These are phyloP conservation scores for Epirrhoe alternata DNA, from an alignment of 2,888 invertebrate genomes.

Conservation along the genomic window DNA sequence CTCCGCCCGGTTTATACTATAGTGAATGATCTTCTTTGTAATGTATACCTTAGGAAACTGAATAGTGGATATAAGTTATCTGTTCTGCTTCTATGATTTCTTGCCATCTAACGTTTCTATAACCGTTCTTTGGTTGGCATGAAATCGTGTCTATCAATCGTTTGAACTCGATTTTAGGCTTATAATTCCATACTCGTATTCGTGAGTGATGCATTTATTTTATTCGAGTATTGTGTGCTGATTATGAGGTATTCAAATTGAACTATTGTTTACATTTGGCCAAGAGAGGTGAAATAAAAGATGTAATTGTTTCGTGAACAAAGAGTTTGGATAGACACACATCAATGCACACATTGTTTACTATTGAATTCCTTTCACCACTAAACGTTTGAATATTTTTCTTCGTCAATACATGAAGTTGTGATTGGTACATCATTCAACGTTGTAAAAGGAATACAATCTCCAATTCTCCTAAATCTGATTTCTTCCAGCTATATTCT, in stretches of 20 bases:
- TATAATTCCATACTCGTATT: neutral
- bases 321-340: slow-evolving; percentile 22
- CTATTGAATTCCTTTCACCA: neutral
- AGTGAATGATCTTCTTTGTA: slow-evolving; percentile 17
- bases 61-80: slow-evolving; percentile 35
- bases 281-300: slow-evolving; percentile 25
- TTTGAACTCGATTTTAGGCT: too few relatives aligned
- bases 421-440: neutral
- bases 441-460: neutral
- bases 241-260: neutral
- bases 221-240: slow-evolving; percentile 4
- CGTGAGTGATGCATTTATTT: neutral
- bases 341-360: slow-evolving; percentile 1
- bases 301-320: slow-evolving; percentile 30
- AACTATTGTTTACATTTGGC: slow-evolving; percentile 41
- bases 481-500: neutral
- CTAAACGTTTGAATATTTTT: neutral
- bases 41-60: slow-evolving; percentile 25
- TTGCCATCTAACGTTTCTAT: neutral
- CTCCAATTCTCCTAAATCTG: neutral
- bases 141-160: neutral
- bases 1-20: neutral
- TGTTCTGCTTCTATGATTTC: slow-evolving; percentile 24
- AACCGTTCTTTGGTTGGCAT: neutral
- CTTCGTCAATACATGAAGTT: too few relatives aligned